Evolutionary conservation across 2,888 invertebrate genomes (phyloP).

Genomic region (Nymphalis urticae): DNA sequence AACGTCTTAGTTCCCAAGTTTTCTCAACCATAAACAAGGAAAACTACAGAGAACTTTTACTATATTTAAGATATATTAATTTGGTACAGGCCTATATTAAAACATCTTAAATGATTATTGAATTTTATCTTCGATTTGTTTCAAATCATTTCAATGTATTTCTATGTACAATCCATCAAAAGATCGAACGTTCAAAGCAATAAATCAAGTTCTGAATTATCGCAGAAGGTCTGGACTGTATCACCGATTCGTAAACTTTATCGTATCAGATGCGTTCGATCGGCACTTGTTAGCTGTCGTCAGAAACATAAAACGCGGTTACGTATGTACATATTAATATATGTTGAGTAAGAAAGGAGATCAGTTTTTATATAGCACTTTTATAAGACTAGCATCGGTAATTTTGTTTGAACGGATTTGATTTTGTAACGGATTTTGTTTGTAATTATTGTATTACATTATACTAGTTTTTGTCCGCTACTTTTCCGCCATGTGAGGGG

Average conservation of each 20-base stretch:
- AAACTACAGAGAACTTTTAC: no score
- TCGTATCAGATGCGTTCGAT: not conserved
- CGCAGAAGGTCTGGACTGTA: constrained; percentile 25
- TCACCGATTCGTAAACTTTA: constrained; percentile 18
- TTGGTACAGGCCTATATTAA: no score
- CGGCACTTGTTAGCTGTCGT: constrained; percentile 1
- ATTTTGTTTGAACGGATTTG: no score
- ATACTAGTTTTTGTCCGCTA: no score
- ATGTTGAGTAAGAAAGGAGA: not conserved
- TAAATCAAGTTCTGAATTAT: constrained; percentile 29
- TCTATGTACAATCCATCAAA: constrained; percentile 16
- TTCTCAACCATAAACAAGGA: no score
- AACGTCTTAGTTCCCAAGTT: no score
- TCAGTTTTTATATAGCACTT: not conserved
- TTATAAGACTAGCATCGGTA: not conserved
- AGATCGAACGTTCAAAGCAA: constrained; percentile 13
- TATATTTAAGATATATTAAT: no score
- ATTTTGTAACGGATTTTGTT: no score
- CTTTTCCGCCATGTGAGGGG: no score
- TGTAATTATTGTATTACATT: no score
- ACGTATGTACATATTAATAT: not conserved
- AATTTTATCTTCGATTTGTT: not conserved
- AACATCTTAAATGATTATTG: no score
- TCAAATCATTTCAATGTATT: constrained; percentile 11
- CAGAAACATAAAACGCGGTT: constrained; percentile 3